These are phyloP conservation scores for Melanotus villosus DNA, from an alignment of 2,888 invertebrate species.

Conservation along the genomic window DNA sequence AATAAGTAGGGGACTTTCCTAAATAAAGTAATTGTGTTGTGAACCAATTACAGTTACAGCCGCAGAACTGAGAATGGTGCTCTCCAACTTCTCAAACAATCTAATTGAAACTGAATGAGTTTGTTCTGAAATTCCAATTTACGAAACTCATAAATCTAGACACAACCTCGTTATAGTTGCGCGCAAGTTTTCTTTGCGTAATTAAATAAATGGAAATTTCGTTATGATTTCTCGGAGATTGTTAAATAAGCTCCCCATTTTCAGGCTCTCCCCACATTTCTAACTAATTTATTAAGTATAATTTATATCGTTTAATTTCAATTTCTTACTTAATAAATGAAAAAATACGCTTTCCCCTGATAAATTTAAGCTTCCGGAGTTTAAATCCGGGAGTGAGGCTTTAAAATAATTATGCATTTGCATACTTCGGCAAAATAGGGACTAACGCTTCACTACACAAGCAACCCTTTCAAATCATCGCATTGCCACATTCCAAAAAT, in stretches of 20 bases:
- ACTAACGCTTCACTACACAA: too few species aligned
- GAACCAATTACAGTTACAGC: conserved; percentile 37
- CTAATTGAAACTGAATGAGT: conserved; percentile 57
- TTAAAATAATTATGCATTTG: too few species aligned
- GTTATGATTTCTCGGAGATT: conserved; percentile 27
- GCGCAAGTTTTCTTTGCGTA: conserved; percentile 57
- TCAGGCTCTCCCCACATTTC: neutral
- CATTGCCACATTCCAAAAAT: too few species aligned
- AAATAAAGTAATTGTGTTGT: conserved; percentile 27
- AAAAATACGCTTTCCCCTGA: neutral
- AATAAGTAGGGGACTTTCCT: neutral
- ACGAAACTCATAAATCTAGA: conserved; percentile 58
- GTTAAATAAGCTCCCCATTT: conserved; percentile 10
- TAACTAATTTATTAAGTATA: conserved; percentile 22
- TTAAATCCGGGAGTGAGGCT: too few species aligned
- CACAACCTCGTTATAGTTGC: conserved; percentile 56
- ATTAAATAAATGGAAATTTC: conserved; percentile 51
- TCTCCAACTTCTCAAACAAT: conserved; percentile 54
- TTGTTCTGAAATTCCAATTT: conserved; percentile 58
- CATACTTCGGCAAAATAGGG: too few species aligned
- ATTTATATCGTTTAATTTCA: conserved; percentile 19
- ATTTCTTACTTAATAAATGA: neutral
- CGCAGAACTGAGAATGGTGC: conserved; percentile 32
- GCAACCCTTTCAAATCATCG: too few species aligned
- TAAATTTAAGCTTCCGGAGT: too few species aligned